Percentiles rank a stretch among this genome's conserved stretches.
Conservation (phyloP, 2,797 vertebrate species). For the Enteromius anoplus region DNA sequence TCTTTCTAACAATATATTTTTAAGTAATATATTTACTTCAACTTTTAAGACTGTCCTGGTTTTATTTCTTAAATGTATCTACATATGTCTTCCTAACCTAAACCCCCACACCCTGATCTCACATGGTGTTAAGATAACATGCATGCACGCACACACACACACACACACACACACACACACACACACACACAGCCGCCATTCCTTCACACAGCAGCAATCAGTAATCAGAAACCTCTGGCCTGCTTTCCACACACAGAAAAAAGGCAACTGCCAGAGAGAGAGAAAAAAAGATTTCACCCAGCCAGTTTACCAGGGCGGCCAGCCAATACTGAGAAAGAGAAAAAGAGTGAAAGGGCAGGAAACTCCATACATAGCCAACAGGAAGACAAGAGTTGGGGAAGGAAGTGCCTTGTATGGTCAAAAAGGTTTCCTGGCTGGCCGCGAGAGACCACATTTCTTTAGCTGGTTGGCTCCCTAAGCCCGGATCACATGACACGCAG, state of each 20-base stretch:
- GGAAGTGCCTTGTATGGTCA: slow-evolving; percentile 83
- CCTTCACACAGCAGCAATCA: slow-evolving; percentile 69
- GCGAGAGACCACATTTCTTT: slow-evolving; percentile 82
- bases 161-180: slow-evolving; percentile 16
- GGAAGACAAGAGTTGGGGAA: slow-evolving; percentile 84
- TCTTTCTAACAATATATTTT: too few species aligned
- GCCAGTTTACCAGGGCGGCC: slow-evolving; percentile 71
- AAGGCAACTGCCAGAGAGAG: slow-evolving; percentile 49
- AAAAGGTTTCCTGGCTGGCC: slow-evolving; percentile 80
- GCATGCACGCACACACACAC: slow-evolving; percentile 33
- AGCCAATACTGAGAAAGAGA: slow-evolving; percentile 68
- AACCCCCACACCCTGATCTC: slow-evolving; percentile 26
- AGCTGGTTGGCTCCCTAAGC: slow-evolving; percentile 76
- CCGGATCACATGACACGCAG: slow-evolving; percentile 76
- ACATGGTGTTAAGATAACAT: slow-evolving; percentile 5
- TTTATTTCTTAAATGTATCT: not conserved
- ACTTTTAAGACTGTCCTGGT: not conserved
- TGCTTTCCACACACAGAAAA: slow-evolving; percentile 54
- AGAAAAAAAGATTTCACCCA: slow-evolving; percentile 58
- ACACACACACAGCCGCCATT: slow-evolving; percentile 45
- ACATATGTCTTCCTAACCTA: not conserved
- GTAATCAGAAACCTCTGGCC: slow-evolving; percentile 67
- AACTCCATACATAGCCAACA: slow-evolving; percentile 88
- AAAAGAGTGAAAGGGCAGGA: slow-evolving; percentile 72
- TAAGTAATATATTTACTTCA: not conserved